phyloP scores from a whole-genome alignment of 2,797 vertebrate genomes.

The Acanthurus tractus region DNA sequence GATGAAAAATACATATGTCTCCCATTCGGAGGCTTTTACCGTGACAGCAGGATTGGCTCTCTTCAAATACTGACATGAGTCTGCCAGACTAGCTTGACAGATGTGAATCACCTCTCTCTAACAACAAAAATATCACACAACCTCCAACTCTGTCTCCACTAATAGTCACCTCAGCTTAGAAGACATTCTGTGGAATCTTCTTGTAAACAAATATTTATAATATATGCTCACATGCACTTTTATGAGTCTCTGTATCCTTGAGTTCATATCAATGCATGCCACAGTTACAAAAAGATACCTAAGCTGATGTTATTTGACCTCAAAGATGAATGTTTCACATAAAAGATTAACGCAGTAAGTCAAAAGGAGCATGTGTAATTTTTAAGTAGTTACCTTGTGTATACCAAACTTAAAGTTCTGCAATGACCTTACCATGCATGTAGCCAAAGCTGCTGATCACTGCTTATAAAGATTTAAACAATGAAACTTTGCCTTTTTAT shows the following conservation, averaged over 20 bases:
- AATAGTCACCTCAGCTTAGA: slow-evolving; percentile 14
- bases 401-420: too few species aligned
- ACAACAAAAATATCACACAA: slow-evolving; percentile 14
- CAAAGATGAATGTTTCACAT: background rate
- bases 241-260: background rate
- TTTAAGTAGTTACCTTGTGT: too few species aligned
- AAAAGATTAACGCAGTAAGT: too few species aligned
- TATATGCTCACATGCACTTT: fast-evolving
- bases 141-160: slow-evolving; percentile 4
- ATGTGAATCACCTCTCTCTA: slow-evolving; percentile 5
- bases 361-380: too few species aligned
- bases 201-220: background rate
- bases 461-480: too few species aligned
- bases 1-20: slow-evolving; percentile 33
- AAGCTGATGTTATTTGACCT: background rate
- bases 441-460: too few species aligned
- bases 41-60: slow-evolving; percentile 27
- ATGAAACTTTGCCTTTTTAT: too few species aligned
- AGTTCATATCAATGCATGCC: background rate
- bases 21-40: slow-evolving; percentile 37
- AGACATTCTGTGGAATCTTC: background rate
- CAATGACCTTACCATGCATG: too few species aligned
- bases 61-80: slow-evolving; percentile 14
- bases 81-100: slow-evolving; percentile 7
- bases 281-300: background rate